Evolutionary conservation across 2,113 vertebrate species (phyloP), one percentile per base, ranked within the genome.

Genomic region (Erythrocercus mccallii): DNA sequence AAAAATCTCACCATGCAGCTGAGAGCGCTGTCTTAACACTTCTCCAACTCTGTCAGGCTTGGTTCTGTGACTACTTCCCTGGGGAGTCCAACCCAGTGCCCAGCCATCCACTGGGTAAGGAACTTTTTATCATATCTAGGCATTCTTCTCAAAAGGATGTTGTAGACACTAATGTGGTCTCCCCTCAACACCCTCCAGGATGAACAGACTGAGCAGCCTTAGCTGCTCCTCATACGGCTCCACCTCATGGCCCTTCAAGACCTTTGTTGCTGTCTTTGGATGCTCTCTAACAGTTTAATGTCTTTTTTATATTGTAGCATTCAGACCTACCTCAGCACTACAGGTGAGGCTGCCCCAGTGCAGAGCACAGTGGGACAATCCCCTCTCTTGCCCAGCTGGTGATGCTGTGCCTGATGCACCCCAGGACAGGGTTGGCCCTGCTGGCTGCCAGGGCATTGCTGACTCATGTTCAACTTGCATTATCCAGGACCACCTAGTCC

Each of bases 381-480:
- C 10, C 23, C 28, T 51, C 13, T 7, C 23, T 21, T 20, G 9
- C 7, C 23, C 0, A 0, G 37, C 33, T 28, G n/a, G 40, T 1
- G 12, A 57, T 65, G 44, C 44, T 81, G 45, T 21, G 12, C 12
- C 38, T 88, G 23, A 44, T 65, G 27, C 10, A 0, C 17, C 5
- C 10, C 37, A 51, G 51, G 19, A 51, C 33, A 81, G 0, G 0
- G 6, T 0, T 57, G 37, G 19, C 28, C 7, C 19, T 66, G 23
- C 53, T 66, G 38, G 33, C 53, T 68, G 16, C 45, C n/a, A 45
- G 45, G 45, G 45, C 53, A 58, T 38, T 51, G 23, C 27, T 66
- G 23, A 0, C 16, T 45, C 45, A 25, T 2, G 1, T 15, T 66
- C 13, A 60, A 2, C 16, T 40, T 40, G 6, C 15, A 11, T 3